Percentiles rank a stretch among this genome's conserved stretches.
These are phyloP conservation scores for Nowickia ferox DNA, from an alignment of 2,888 invertebrate genomes.

Conservation along the genomic window DNA sequence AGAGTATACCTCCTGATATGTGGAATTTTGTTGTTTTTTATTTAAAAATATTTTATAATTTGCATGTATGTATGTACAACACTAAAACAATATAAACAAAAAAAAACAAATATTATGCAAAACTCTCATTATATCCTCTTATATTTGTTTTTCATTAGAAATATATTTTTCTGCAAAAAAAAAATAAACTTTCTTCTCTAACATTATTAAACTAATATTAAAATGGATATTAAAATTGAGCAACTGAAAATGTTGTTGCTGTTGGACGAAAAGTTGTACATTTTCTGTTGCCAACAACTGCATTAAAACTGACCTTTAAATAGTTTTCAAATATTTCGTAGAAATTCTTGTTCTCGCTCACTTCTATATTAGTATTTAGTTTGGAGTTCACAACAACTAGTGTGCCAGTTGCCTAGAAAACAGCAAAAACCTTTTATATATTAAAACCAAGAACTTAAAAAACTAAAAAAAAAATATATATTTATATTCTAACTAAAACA, in stretches of 20 bases:
- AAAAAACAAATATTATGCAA: no score
- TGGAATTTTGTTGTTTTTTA: no score
- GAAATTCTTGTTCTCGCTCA: constrained; percentile 42
- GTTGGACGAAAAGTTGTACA: constrained; percentile 17
- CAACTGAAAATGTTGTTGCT: constrained; percentile 13
- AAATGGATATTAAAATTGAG: constrained; percentile 30
- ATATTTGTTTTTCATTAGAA: background rate
- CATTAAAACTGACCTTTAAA: constrained; percentile 70
- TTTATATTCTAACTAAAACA: constrained; percentile 20
- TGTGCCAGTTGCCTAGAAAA: constrained; percentile 28
- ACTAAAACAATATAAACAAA: no score
- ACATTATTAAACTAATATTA: constrained; percentile 15
- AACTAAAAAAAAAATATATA: constrained; percentile 10
- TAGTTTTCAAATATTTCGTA: constrained; percentile 61
- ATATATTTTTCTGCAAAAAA: background rate
- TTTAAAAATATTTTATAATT: no score
- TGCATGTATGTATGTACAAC: no score
- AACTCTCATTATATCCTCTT: background rate
- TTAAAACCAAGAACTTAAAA: constrained; percentile 32
- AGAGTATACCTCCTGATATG: no score
- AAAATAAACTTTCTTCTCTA: background rate
- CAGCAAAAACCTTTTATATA: constrained; percentile 48
- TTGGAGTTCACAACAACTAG: constrained; percentile 28
- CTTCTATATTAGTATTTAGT: constrained; percentile 29
- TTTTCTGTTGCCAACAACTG: constrained; percentile 56